Evolutionary conservation across 64 coral and sea anemone species (phyloP), one percentile per base, ranked within the genome.

Genomic region (Porites lutea): DNA sequence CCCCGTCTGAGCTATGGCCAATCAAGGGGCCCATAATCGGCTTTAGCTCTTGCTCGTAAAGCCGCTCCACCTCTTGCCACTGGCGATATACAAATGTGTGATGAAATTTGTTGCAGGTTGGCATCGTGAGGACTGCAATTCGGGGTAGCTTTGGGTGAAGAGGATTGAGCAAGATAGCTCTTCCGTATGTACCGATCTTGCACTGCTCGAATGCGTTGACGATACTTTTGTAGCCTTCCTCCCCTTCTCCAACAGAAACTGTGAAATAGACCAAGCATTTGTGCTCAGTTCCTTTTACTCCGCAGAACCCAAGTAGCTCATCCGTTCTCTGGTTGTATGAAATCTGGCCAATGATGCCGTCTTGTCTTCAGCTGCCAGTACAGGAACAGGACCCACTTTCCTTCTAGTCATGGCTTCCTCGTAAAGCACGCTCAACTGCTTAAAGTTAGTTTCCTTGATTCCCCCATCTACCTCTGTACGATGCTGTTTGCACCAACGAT

Each of bases 71-170:
- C 2, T 71, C 16, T 48, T 90, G 75, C 88, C 75, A 90, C 20
- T 90, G 76, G 23, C 75, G 58, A 14, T 50, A 22, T 2, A 90
- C 62, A 78, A 89, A 70, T 19, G 52, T 64, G 8, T 13, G 13
- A 48, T 89, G 45, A 89, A 89, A 89, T 18, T 23, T 48, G 19
- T 89, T 79, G 12, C 88, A 89, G 19, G 62, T 89, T 54, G 88
- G 88, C 88, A 89, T 89, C 11, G 22, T 78, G 14, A 68, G 74
- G 19, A 78, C 21, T 12, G 87, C 53, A 63, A 89, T 12, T 13
- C 60, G 20, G 49, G 87, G 87, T 5, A 89, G 87, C 3, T 78
- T 57, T 47, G 57, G 87, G 14, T 64, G 57, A 49, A 89, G 57
- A 11, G 73, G 87, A 51, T 89, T 89, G 3, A 89, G 71, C 9